Evolutionary conservation across 2,113 vertebrate species (phyloP).

Genomic region (Alouatta palliata): DNA sequence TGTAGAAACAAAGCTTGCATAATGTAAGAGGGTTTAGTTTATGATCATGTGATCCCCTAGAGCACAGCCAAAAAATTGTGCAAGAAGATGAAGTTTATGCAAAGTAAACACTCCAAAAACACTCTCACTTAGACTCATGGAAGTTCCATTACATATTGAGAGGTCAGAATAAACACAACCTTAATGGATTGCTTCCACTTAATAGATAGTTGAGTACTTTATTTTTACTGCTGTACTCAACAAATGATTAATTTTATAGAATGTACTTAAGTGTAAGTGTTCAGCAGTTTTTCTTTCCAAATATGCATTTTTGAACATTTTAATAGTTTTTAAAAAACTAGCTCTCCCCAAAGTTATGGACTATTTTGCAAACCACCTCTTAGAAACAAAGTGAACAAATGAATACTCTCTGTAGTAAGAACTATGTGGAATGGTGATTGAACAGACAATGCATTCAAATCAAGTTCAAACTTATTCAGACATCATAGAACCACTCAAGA

Average conservation of each 20-base stretch:
- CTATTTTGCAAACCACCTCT: conserved; percentile 23
- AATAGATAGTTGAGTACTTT: conserved; percentile 39
- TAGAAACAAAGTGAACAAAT: conserved; percentile 43
- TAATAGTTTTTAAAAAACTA: neutral
- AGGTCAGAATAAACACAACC: conserved; percentile 54
- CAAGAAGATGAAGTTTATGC: conserved; percentile 56
- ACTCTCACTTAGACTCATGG: conserved; percentile 27
- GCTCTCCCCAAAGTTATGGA: neutral
- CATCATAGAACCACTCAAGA: neutral
- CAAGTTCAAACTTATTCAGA: neutral
- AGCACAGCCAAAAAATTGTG: conserved; percentile 48
- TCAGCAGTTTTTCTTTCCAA: conserved; percentile 52
- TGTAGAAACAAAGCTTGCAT: conserved; percentile 43
- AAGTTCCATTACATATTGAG: neutral
- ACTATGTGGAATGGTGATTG: neutral
- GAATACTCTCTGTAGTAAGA: neutral
- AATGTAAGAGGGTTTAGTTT: conserved; percentile 20
- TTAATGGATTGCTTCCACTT: conserved; percentile 65
- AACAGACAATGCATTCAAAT: conserved; percentile 29
- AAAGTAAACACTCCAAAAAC: conserved; percentile 65
- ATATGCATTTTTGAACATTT: conserved; percentile 7
- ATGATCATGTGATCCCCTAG: conserved; percentile 17
- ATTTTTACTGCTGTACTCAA: conserved; percentile 47
- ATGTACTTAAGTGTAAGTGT: conserved; percentile 49
- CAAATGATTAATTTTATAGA: conserved; percentile 61